Percentiles rank a stretch among this genome's conserved stretches.
Conservation (phyloP, 2,797 vertebrate genomes). For the Lacerta bilineata region DNA sequence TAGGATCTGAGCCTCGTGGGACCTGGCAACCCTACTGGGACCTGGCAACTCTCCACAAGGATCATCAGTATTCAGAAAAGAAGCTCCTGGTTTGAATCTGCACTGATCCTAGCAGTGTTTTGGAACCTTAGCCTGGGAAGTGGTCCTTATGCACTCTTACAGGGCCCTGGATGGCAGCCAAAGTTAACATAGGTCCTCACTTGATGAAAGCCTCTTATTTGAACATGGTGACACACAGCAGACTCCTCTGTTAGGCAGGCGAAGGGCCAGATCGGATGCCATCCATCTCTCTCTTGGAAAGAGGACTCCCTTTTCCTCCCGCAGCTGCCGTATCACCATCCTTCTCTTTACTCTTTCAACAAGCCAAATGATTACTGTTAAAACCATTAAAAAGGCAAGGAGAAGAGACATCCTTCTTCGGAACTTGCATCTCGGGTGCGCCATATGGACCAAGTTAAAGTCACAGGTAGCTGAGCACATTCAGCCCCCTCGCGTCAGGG, state of each 20-base stretch:
- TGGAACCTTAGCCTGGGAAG: neutral
- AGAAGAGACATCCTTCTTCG: neutral
- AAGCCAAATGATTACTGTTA: slow-evolving; percentile 31
- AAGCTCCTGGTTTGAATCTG: neutral
- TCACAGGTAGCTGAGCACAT: accelerated
- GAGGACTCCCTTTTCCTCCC: slow-evolving; percentile 31
- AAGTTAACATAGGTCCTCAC: slow-evolving; percentile 31
- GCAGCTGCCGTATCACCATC: slow-evolving; percentile 54
- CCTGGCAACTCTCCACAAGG: neutral
- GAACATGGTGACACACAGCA: slow-evolving; percentile 27
- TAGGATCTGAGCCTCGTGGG: too few relatives aligned
- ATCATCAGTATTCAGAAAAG: neutral
- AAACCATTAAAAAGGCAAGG: slow-evolving; percentile 10
- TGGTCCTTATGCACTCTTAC: neutral
- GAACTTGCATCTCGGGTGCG: neutral
- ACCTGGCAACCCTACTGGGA: too few relatives aligned
- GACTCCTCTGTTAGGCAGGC: slow-evolving; percentile 39
- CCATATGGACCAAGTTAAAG: slow-evolving; percentile 31
- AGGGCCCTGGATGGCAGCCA: neutral
- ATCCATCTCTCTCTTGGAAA: slow-evolving; percentile 63
- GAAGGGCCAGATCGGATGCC: slow-evolving; percentile 58
- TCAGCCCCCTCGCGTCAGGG: accelerated
- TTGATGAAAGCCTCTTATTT: slow-evolving; percentile 53
- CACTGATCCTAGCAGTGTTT: neutral
- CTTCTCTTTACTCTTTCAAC: slow-evolving; percentile 45